phyloP scores from a whole-genome alignment of 2,797 vertebrate genomes.

The Calcarius lapponicus region DNA sequence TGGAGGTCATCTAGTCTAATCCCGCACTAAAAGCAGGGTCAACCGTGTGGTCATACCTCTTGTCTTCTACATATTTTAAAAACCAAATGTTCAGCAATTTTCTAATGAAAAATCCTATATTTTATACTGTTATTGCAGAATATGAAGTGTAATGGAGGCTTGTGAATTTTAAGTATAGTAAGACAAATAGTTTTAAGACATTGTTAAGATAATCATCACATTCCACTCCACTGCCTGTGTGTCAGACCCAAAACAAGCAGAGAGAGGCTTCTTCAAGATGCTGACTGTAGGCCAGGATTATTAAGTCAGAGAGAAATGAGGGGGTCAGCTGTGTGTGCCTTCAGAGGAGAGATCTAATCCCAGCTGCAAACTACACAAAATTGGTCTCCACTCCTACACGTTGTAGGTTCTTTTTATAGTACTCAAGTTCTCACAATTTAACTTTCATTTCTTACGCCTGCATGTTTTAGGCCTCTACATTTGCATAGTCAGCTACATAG shows the following conservation, averaged over 20 bases:
- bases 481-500: background rate
- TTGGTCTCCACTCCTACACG: background rate
- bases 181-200: background rate
- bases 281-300: background rate
- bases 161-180: background rate
- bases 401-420: background rate
- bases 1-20: background rate
- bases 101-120: background rate
- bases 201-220: background rate
- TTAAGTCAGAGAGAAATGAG: background rate
- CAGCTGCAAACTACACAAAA: background rate
- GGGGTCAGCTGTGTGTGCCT: background rate
- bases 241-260: background rate
- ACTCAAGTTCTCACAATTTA: background rate
- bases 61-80: background rate
- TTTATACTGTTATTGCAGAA: background rate
- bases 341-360: background rate
- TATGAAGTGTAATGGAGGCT: background rate
- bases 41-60: background rate
- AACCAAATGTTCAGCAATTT: background rate
- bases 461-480: background rate
- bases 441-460: background rate
- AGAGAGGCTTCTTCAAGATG: background rate
- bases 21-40: background rate
- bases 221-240: background rate